Evolutionary conservation across 2,888 invertebrate species (phyloP).

Genomic region (Aphodius sticticus): DNA sequence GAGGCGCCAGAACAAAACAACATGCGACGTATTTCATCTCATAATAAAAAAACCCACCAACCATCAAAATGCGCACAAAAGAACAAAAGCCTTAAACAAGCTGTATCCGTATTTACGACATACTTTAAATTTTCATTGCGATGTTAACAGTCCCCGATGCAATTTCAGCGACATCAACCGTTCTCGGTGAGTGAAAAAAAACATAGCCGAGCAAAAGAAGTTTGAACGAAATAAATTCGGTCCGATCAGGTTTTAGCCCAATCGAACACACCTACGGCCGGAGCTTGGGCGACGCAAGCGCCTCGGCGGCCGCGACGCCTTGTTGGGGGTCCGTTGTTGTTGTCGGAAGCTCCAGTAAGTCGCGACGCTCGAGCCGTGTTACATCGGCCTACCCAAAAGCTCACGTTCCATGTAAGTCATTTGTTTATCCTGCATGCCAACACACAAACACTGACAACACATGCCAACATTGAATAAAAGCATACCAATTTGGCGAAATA

Average conservation of each 20-base stretch:
- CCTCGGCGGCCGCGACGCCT: slow-evolving; percentile 40
- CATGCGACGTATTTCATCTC: not conserved
- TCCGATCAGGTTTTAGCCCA: slow-evolving; percentile 27
- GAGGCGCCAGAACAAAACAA: not conserved
- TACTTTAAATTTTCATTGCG: not conserved
- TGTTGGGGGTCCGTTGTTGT: slow-evolving; percentile 41
- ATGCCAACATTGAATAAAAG: slow-evolving; percentile 12
- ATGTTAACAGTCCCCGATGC: not conserved
- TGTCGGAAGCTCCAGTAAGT: slow-evolving; percentile 42
- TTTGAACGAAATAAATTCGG: slow-evolving; percentile 28
- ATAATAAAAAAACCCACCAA: not conserved
- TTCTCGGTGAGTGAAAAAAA: not conserved
- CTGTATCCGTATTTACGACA: not conserved
- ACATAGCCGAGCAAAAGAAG: slow-evolving; percentile 14
- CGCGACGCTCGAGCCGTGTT: slow-evolving; percentile 40
- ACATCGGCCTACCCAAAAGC: slow-evolving; percentile 38
- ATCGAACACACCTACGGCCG: slow-evolving; percentile 46
- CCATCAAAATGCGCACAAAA: not conserved
- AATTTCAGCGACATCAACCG: not conserved
- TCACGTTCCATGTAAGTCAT: slow-evolving; percentile 42
- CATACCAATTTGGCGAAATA: not conserved
- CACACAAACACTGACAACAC: slow-evolving; percentile 24
- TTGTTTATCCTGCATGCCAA: slow-evolving; percentile 33
- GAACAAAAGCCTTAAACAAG: not conserved
- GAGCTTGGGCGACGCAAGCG: slow-evolving; percentile 41